Evolutionary conservation across 2,888 invertebrate genomes (phyloP), one percentile per base, ranked within the genome.

Genomic region (Nudaria mundana): DNA sequence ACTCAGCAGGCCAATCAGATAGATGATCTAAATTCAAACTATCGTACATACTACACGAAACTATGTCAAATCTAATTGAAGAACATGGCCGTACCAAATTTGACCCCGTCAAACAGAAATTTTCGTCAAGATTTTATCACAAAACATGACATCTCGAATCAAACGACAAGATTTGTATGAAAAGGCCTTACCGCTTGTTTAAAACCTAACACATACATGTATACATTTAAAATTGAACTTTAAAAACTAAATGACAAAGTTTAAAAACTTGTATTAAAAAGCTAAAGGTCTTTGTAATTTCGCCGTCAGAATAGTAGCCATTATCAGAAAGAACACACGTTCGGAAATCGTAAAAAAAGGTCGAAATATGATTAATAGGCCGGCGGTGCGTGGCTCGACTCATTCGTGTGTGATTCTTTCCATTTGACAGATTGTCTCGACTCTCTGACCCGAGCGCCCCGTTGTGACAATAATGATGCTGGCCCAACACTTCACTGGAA

Each of bases 401-500:
- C 71, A 55, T 55, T 61, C 57, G 81, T 81, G 78, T 86, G 86
- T 86, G 87, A 87, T 87, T 85, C 85, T 81, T 79, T 80, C 76
- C 75, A 71, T 82, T 81, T 88, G 88, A 88, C 88, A 87, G 87
- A 88, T 88, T 87, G 88, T 87, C 87, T 84, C 86, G 78, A 68
- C 81, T 83, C 78, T 80, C 75, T 84, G 84, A 83, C 85, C 85
- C 69, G 70, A 80, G 84, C 84, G 70, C 84, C 87, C 87, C 83
- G 83, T 64, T 65, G 87, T 66, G 87, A 72, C 73, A 64, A 67
- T 82, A 77, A 83, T 83, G 83, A 80, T 75, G 84, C 69, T 72
- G 75, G 71, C 63, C 61, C 67, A 58, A 49, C 56, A 59, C 62
- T 63, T 40, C 2, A 28, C 41, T 41, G 52, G 55, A 71, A 76